phyloP scores from a whole-genome alignment of 2,888 invertebrate genomes.

The Blera fallax region DNA sequence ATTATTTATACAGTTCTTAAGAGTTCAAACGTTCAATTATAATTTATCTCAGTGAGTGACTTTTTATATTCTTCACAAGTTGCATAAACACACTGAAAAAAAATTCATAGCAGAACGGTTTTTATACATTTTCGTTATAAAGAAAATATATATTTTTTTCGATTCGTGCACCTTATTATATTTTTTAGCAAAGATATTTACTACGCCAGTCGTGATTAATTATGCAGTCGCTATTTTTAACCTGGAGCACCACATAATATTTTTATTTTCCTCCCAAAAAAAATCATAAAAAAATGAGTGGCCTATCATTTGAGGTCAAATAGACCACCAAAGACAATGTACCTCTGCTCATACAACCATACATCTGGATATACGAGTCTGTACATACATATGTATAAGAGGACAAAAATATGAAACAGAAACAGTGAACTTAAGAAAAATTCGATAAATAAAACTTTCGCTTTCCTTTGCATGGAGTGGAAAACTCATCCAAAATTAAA shows the following conservation, averaged over 20 bases:
- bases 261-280: not conserved
- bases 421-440: not conserved
- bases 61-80: too few species aligned
- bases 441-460: not conserved
- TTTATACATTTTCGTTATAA: too few species aligned
- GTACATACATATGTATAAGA: not conserved
- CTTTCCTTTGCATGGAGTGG: constrained; percentile 43
- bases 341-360: too few species aligned
- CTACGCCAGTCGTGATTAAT: constrained; percentile 26
- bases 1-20: too few species aligned
- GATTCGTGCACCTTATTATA: not conserved
- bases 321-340: constrained; percentile 8
- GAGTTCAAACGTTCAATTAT: too few species aligned
- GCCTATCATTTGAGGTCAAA: constrained; percentile 14
- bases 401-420: not conserved
- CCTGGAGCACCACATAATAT: constrained; percentile 23
- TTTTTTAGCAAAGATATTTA: not conserved
- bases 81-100: too few species aligned
- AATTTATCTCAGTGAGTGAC: too few species aligned
- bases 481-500: constrained; percentile 66
- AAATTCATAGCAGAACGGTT: too few species aligned
- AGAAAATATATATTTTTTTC: not conserved
- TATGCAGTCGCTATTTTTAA: constrained; percentile 38
- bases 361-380: not conserved
- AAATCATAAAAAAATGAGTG: constrained; percentile 4